Conservation (phyloP, 2,113 vertebrate genomes). For the Burhinus oedicnemus region DNA sequence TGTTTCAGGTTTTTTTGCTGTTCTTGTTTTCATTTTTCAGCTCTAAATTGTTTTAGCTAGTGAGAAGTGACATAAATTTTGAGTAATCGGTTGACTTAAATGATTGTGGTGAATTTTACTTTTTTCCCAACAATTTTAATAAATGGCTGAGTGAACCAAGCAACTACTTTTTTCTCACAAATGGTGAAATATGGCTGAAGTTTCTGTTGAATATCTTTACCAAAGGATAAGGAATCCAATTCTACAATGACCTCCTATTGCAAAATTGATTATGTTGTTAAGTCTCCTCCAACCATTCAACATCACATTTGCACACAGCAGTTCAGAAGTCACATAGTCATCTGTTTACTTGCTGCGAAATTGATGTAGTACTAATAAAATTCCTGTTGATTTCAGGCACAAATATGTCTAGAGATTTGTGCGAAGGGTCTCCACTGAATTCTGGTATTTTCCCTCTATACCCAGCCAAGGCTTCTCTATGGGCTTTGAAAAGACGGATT, state of each 20-base stretch:
- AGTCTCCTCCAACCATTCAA: not conserved
- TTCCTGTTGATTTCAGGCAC: not conserved
- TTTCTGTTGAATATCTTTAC: not conserved
- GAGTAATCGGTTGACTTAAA: not conserved
- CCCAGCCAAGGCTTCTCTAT: not conserved
- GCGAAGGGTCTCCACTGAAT: not conserved
- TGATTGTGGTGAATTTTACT: not conserved
- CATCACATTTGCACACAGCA: not conserved
- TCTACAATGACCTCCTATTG: not conserved
- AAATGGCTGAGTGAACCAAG: not conserved
- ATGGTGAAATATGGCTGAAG: not conserved
- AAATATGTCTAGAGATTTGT: not conserved
- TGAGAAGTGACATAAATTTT: not conserved
- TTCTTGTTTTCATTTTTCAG: not conserved
- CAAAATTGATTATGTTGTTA: not conserved
- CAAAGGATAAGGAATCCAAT: not conserved
- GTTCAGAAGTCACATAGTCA: not conserved
- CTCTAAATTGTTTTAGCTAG: conserved; percentile 2
- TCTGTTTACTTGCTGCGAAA: not conserved
- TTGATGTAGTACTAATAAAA: not conserved
- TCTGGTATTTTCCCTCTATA: not conserved
- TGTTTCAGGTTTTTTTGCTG: not conserved
- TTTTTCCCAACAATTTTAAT: not conserved
- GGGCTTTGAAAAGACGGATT: not conserved
- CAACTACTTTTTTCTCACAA: not conserved